Evolutionary conservation across 1,140 invertebrate genomes (phyloP), one percentile per base, ranked within the genome.

Genomic region (Diabrotica undecimpunctata): DNA sequence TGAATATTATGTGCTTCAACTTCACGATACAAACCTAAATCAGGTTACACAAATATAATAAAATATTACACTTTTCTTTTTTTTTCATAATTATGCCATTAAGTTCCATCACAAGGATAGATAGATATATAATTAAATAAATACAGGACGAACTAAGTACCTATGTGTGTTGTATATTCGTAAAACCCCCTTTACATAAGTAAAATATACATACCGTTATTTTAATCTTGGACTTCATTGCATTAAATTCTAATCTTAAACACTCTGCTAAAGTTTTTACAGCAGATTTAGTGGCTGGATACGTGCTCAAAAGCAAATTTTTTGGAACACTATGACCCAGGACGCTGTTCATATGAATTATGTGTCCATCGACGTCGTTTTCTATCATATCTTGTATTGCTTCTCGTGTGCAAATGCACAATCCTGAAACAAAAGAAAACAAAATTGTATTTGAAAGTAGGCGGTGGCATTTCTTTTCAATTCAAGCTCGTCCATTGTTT

Each of bases 351-450:
- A 68, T 61, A 58, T 68, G 13, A 35, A 68, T 55, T 46, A 68
- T 61, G 37, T 68, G 66, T 6, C 66, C 66, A 52, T 68, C 63
- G 37, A 68, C 46, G 6, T 61, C 55, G 37, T 61, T 59, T 3
- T 13, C 55, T 35, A 6, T 68, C 66, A 68, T 68, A 13, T n/a
- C 14, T 52, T 81, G 78, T 0, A 86, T 74, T 11, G 84, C 79
- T 70, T 86, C 81, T 62, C 80, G 75, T 6, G 83, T 82, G 65
- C 83, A 84, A 9, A 84, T 76, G 52, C 77, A 78, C 12, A 85
- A 70, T 0, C 74, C 84, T 46, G 6, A 46, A 46, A 46, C n/a
- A 4, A 46, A 4, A 46, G n/a, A 10, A 2, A 46, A 46, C 3
- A 10, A 46, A 46, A 4, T 46, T 6, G 39, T 8, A 46, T 10